Base-by-base conservation (phyloP, 2,797 vertebrate genomes). In the Tenualosa ilisha region DNA sequence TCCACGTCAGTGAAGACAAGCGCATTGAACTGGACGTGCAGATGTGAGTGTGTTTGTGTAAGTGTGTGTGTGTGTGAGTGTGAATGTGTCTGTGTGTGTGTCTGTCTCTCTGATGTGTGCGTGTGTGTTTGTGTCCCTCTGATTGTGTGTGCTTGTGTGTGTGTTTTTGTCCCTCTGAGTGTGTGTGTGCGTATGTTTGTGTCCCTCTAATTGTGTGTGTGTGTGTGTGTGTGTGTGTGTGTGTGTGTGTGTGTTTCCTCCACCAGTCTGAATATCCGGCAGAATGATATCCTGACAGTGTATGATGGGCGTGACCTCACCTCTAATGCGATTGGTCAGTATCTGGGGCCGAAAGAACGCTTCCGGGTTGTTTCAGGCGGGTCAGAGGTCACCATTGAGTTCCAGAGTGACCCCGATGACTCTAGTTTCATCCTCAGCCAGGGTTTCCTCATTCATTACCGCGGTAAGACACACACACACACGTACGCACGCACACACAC, bases 351-450 rank as follows among this genome's bases (percentile, higher is more conserved):
- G 86, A 96, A 93, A 63, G 96, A 97, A 79, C 96, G 97, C 82
- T 97, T 97, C 92, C 95, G 96, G 88, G 94, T 97, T 9, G 95
- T 96, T 83, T 97, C 97, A 2, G 96, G 96, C 0, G 97, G 96
- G 51, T 97, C 97, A 2, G 97, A 97, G 82, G 96, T 97, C 91
- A 97, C 97, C n/a, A 95, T 98, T 88, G 97, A 98, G 93, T 98
- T 98, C 93, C 97, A 98, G 91, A 97, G 97, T 3, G 97, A 98
- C 51, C 94, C 96, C 0, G 96, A 97, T 0, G 96, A 97, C 87
- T 96, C 97, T 31, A 31, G 31, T 31, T 97, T 97, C 3, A 97
- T 96, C 86, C 92, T 97, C 49, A 97, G 97, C 87, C 97, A 97
- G 87, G 97, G 97, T 40, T 98, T 98, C 90, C 96, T 98, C 81